Base-by-base conservation (phyloP, 2,888 invertebrate genomes). In the Galeopsomyia nigrocyanea region DNA sequence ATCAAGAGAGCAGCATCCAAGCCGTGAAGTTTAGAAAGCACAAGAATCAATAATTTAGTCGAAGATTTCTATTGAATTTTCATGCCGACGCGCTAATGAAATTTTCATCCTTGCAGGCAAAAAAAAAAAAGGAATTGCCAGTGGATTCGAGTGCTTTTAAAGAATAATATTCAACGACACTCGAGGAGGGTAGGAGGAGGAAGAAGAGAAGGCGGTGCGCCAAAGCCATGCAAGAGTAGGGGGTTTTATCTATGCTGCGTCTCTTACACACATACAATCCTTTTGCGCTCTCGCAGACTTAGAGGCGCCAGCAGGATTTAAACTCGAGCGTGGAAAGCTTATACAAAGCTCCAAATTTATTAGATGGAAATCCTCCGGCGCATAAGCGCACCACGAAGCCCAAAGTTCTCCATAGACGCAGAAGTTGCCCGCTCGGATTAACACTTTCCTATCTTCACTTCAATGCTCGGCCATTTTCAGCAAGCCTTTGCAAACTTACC, bases 291-390 rank as follows among this genome's bases (percentile, higher is more conserved):
- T 60, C 2, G 58, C 21, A 55, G 49, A 51, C 47, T 16, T 55
- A 49, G 39, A 21, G 49, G 39, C 72, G 39, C 65, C 31, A 39
- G 79, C 79, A 81, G 86, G 86, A 86, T 86, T 86, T 86, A 86
- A 86, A 85, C 85, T 86, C 83, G 80, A 85, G 85, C 86, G 86
- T 85, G 85, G 84, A 87, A 88, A 87, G 89, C 89, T 89, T 89
- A 89, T 88, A 88, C 88, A 88, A 89, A 89, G 89, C 89, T 87
- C 84, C 81, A 86, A 89, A 89, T 89, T 89, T 89, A 89, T 89
- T 88, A 87, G 87, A 87, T 86, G 86, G 85, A 88, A 88, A 89
- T 89, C 88, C 89, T 85, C 84, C 78, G 81, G 83, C 39, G 39
- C 83, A 82, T 85, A 84, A 86, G 85, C 82, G 67, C 47, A 21